Evolutionary conservation across 2,113 vertebrate genomes (phyloP).

Genomic region (Callospermophilus lateralis): DNA sequence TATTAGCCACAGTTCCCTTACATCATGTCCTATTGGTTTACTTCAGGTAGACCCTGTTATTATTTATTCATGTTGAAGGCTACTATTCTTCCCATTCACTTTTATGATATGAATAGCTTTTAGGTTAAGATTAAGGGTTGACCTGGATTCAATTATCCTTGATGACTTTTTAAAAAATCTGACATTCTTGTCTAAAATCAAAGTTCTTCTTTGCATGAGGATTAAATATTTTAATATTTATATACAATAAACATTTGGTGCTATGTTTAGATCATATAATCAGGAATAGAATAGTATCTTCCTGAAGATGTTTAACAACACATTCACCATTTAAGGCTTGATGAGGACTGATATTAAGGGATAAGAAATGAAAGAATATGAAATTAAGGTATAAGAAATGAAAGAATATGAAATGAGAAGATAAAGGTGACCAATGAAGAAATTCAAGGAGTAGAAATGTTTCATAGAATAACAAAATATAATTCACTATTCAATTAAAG

Average conservation of each 20-base stretch:
- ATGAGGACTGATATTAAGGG: constrained; percentile 34
- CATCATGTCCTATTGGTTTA: background rate
- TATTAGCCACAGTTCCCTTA: constrained; percentile 5
- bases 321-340: constrained; percentile 17
- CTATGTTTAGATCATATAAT: constrained; percentile 56
- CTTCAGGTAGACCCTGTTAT: background rate
- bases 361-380: background rate
- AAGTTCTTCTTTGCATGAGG: background rate
- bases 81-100: background rate
- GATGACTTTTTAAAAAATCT: background rate
- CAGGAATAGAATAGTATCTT: constrained; percentile 39
- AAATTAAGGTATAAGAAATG: constrained; percentile 40
- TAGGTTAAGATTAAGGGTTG: background rate
- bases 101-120: background rate
- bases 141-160: background rate
- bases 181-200: constrained; percentile 16
- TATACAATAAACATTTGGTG: constrained; percentile 59
- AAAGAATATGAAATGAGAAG: background rate
- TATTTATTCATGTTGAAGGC: background rate
- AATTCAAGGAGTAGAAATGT: constrained; percentile 34
- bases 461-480: background rate
- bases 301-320: constrained; percentile 32
- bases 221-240: constrained; percentile 52
- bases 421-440: background rate
- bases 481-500: background rate